A percentile compares a stretch with the other conserved stretches of the same genome.
phyloP scores from a whole-genome alignment of 2,888 invertebrate species.

The Venusia cambrica region DNA sequence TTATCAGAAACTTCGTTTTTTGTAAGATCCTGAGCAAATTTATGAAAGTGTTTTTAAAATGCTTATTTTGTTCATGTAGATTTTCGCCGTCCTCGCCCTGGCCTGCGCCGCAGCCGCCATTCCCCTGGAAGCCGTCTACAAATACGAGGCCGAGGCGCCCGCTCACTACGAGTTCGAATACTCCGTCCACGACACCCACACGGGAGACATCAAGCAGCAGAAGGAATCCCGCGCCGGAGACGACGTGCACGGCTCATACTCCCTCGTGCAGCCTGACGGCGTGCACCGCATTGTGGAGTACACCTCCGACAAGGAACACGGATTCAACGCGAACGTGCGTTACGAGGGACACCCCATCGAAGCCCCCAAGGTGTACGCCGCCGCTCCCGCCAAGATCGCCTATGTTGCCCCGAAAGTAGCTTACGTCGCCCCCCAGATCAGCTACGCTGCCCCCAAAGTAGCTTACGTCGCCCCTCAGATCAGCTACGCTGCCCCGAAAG shows the following conservation, averaged over 20 bases:
- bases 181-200: conserved; percentile 67
- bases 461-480: conserved; percentile 32
- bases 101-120: conserved; percentile 32
- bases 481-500: conserved; percentile 30
- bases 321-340: conserved; percentile 70
- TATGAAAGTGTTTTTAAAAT: too few species aligned
- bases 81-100: conserved; percentile 53
- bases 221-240: conserved; percentile 68
- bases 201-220: conserved; percentile 71
- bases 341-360: conserved; percentile 64
- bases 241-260: conserved; percentile 69
- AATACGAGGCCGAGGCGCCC: conserved; percentile 52
- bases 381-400: conserved; percentile 41
- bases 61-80: conserved; percentile 36
- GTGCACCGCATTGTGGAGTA: conserved; percentile 69
- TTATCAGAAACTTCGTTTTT: too few species aligned
- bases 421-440: conserved; percentile 27
- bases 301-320: conserved; percentile 63
- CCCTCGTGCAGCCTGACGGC: conserved; percentile 71
- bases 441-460: conserved; percentile 32
- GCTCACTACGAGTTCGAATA: conserved; percentile 70
- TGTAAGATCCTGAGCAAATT: too few species aligned
- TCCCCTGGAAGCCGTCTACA: conserved; percentile 53
- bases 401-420: conserved; percentile 28
- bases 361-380: conserved; percentile 32